These are phyloP conservation scores for Acanthosepion lycidas DNA, from an alignment of 2,888 invertebrate genomes.

Conservation along the genomic window DNA sequence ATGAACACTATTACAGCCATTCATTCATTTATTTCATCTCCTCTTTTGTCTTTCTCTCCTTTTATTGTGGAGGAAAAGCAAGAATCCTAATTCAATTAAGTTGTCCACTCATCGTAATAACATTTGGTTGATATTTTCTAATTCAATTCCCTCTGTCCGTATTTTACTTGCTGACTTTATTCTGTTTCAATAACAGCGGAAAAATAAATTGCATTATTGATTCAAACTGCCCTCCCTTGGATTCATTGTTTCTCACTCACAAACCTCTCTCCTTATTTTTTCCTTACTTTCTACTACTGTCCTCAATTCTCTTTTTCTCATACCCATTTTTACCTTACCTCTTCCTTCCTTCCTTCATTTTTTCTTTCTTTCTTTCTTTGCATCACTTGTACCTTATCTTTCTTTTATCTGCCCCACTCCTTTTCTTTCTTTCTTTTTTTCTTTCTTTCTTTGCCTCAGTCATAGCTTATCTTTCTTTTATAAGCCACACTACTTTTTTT, in stretches of 20 bases:
- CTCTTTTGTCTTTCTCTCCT: neutral
- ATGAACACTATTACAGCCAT: neutral
- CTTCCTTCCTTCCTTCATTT: neutral
- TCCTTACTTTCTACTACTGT: too few species aligned
- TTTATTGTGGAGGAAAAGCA: neutral
- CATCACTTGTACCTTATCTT: too few species aligned
- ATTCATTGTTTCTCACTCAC: neutral
- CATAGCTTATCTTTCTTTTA: too few species aligned
- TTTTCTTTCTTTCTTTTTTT: too few species aligned
- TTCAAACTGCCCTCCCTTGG: neutral
- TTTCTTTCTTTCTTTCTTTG: neutral
- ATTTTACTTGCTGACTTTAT: neutral
- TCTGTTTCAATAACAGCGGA: neutral
- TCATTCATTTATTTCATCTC: neutral
- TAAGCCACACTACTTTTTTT: too few species aligned
- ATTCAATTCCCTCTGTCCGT: slow-evolving; percentile 15
- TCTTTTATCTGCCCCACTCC: too few species aligned
- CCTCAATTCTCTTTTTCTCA: neutral
- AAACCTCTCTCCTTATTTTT: neutral
- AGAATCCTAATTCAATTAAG: neutral
- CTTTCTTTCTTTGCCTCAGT: too few species aligned
- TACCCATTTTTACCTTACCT: neutral
- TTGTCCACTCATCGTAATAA: neutral
- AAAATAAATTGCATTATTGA: slow-evolving; percentile 22
- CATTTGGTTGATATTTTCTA: slow-evolving; percentile 12